Conservation (phyloP, 2,797 vertebrate species). For the Acanthurus tractus region DNA sequence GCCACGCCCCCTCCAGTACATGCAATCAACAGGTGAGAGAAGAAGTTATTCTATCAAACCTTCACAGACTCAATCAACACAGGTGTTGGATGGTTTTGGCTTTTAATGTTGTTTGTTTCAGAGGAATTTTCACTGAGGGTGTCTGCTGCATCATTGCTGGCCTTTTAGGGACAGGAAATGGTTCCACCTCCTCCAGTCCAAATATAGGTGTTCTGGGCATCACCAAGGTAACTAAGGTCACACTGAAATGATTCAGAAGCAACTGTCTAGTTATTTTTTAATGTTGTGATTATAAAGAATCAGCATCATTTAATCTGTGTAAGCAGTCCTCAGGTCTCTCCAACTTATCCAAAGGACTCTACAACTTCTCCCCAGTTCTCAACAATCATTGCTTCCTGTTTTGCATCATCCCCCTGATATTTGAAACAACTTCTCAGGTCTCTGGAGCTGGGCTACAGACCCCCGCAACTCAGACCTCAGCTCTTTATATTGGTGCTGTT, state of each 20-base stretch:
- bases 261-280: neutral
- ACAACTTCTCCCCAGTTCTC: neutral
- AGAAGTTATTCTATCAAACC: neutral
- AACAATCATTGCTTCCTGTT: no score
- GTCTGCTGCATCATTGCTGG: conserved; percentile 95
- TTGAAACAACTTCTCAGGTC: no score
- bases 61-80: neutral
- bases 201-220: conserved; percentile 97
- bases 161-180: conserved; percentile 95
- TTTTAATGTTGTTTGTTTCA: conserved; percentile 58
- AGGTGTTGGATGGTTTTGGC: neutral
- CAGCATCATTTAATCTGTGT: neutral
- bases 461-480: neutral
- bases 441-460: no score
- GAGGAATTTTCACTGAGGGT: conserved; percentile 95
- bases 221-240: conserved; percentile 89
- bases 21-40: conserved; percentile 93
- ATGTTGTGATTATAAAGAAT: neutral
- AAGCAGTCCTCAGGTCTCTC: no score
- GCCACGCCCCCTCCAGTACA: conserved; percentile 93
- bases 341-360: no score
- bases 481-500: no score
- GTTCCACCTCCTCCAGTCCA: conserved; percentile 97
- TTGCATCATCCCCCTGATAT: no score
- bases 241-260: no score